Conservation (phyloP, 2,888 invertebrate genomes). For the Callinectes sapidus region DNA sequence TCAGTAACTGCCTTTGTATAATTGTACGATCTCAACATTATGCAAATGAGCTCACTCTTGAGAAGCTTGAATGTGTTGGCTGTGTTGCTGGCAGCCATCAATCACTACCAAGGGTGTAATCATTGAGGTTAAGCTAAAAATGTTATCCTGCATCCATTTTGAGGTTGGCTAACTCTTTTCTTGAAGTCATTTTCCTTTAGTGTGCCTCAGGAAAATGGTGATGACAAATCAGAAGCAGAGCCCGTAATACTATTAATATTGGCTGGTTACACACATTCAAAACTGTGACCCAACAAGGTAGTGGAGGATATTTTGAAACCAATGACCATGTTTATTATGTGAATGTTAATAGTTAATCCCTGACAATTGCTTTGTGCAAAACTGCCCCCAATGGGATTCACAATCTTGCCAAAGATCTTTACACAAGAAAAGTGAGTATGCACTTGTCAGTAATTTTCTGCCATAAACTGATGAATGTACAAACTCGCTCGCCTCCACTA, state of each 20-base stretch:
- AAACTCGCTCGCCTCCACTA: constrained; percentile 42
- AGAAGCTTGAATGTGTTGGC: constrained; percentile 21
- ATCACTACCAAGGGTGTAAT: constrained; percentile 39
- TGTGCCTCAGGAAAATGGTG: constrained; percentile 53
- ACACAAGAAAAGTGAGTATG: constrained; percentile 37
- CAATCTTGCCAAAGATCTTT: constrained; percentile 37
- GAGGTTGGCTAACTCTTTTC: constrained; percentile 46
- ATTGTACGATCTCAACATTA: not conserved
- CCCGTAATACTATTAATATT: constrained; percentile 27
- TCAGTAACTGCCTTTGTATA: constrained; percentile 55
- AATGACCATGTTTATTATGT: constrained; percentile 42
- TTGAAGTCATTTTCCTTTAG: constrained; percentile 44
- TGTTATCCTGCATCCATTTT: constrained; percentile 52
- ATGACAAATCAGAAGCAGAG: constrained; percentile 41
- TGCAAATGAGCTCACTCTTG: constrained; percentile 27
- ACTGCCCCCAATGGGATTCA: constrained; percentile 42
- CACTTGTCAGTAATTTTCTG: constrained; percentile 40
- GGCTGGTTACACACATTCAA: constrained; percentile 51
- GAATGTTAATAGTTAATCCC: constrained; percentile 48
- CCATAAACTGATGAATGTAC: constrained; percentile 33
- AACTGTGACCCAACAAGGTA: constrained; percentile 63
- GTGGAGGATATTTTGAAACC: constrained; percentile 53
- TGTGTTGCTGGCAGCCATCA: not conserved
- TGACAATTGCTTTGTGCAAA: constrained; percentile 42
- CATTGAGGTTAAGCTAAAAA: constrained; percentile 57